These are phyloP conservation scores for Cryptosula pallasiana DNA, from an alignment of 2,888 invertebrate genomes.

Conservation along the genomic window DNA sequence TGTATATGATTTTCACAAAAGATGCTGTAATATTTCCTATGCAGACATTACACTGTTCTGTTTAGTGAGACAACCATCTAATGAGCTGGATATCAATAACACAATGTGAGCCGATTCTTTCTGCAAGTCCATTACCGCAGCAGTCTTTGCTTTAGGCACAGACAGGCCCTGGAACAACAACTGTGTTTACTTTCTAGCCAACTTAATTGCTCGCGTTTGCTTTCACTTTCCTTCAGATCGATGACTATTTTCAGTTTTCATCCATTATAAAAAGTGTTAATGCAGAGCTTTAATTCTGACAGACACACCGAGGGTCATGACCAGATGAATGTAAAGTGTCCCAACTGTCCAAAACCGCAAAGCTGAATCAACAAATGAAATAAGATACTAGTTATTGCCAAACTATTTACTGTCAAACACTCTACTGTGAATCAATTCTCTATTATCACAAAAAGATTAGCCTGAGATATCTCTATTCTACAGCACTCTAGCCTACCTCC, in stretches of 20 bases:
- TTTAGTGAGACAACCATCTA: neutral
- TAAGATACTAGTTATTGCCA: neutral
- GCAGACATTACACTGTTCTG: neutral
- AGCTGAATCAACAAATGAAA: conserved; percentile 23
- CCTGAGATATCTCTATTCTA: too few relatives aligned
- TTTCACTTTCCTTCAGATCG: neutral
- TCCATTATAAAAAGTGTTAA: conserved; percentile 22
- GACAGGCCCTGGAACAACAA: neutral
- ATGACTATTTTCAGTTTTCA: neutral
- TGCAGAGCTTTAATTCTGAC: neutral
- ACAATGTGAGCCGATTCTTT: neutral
- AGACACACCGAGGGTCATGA: neutral
- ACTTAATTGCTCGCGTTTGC: too few relatives aligned
- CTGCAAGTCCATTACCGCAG: neutral
- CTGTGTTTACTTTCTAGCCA: neutral
- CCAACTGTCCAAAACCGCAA: conserved; percentile 10
- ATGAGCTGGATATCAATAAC: neutral
- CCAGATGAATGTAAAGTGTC: conserved; percentile 7
- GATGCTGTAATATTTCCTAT: neutral
- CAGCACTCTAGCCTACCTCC: too few relatives aligned
- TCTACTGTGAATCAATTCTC: conserved; percentile 3
- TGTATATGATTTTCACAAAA: neutral
- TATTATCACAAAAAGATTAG: neutral
- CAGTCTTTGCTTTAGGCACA: neutral
- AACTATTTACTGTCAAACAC: conserved; percentile 17